Base-by-base conservation (phyloP, 1,140 invertebrate genomes). In the Microvelia longipes region DNA sequence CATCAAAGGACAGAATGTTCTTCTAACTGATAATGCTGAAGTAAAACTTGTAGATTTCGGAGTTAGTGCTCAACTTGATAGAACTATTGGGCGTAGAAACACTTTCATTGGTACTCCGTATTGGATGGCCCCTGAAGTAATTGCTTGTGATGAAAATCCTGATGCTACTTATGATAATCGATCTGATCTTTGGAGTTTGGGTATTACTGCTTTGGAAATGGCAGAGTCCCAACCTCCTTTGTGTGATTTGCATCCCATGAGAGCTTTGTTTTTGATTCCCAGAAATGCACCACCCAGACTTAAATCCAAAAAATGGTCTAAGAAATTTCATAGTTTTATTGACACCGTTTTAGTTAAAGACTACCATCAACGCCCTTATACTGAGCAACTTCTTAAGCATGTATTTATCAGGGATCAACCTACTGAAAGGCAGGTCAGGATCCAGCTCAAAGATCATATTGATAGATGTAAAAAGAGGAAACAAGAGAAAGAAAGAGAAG, bases 31-130 rank as follows among this genome's bases (percentile, higher is more conserved):
- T 78, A 98, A 98, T 85, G 96, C 96, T 67, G 96, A 99, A 87
- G 96, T 99, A 30, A 99, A 99, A 85, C 84, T 99, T 91, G 98
- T 99, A 75, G 98, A 99, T 83, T 99, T 99, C 86, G 98, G 98
- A 76, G 98, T 99, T 27, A 98, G 94, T 75, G 98, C 98, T 76
- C 97, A 99, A 82, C 82, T 99, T 76, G 98, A 99, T 81, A 87
- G 96, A 76, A 99, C 98, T 68, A 98, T 99, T 81, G 97, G 98
- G 69, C 85, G 96, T 75, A 85, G 98, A 77, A 99, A 99, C 80
- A 99, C 98, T 67, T 99, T 99, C 79, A 99, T 99, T 79, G 98
- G 98, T 70, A 99, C 96, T 30, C 96, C 96, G 28, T 99, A 98
- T 80, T 98, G 96, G 96, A 96, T 94, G 91, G 92, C 91, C 25